Evolutionary conservation across 2,888 invertebrate species (phyloP).

Genomic region (Papilio elwesi): DNA sequence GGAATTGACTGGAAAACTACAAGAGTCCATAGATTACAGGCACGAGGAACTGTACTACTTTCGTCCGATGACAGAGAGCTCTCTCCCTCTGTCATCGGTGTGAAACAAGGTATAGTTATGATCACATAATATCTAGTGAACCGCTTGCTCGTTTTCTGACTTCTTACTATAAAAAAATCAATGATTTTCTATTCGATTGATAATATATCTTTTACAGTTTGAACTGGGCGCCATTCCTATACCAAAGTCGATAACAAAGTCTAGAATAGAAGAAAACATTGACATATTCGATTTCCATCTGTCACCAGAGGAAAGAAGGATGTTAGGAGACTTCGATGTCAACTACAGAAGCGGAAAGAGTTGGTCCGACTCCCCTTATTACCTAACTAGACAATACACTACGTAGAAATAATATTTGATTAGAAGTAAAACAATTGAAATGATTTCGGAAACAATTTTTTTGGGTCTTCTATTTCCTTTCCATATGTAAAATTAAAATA

Average conservation of each 20-base stretch:
- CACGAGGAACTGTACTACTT: no score
- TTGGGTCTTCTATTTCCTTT: no score
- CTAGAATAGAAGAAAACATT: slow-evolving; percentile 33
- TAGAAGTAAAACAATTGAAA: not conserved
- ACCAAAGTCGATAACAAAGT: slow-evolving; percentile 31
- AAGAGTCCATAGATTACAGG: no score
- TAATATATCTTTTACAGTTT: not conserved
- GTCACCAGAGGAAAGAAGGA: not conserved
- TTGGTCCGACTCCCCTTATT: slow-evolving; percentile 61
- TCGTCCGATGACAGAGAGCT: no score
- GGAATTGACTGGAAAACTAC: no score
- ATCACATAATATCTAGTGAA: no score
- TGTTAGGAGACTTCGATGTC: slow-evolving; percentile 50
- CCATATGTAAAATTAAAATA: no score
- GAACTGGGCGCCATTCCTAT: slow-evolving; percentile 26
- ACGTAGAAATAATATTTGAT: not conserved
- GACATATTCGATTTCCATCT: slow-evolving; percentile 24
- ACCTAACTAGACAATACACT: slow-evolving; percentile 44
- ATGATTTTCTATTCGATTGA: not conserved
- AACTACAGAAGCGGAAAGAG: slow-evolving; percentile 58
- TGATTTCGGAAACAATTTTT: no score
- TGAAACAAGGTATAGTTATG: no score
- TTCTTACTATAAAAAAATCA: no score
- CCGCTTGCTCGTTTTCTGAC: no score
- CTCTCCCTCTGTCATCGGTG: no score